A percentile compares a stretch with the other conserved stretches of the same genome.
phyloP scores from a whole-genome alignment of 2,797 vertebrate species.

The Bucorvus abyssinicus region DNA sequence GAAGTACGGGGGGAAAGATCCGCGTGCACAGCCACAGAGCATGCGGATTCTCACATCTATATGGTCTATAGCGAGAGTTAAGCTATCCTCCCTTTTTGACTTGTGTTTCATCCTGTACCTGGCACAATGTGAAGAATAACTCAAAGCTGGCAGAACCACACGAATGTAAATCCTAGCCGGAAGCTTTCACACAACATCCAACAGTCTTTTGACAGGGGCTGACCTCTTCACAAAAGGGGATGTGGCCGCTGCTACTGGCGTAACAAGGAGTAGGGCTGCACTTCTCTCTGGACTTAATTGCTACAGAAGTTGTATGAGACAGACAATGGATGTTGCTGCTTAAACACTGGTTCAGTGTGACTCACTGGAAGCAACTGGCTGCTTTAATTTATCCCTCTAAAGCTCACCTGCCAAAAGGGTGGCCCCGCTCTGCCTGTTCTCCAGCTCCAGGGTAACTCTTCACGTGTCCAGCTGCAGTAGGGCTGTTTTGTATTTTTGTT shows the following conservation, averaged over 20 bases:
- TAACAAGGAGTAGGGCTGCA: neutral
- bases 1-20: neutral
- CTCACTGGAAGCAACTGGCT: neutral
- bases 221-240: neutral
- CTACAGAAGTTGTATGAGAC: neutral
- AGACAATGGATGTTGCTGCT: neutral
- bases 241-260: neutral
- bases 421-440: neutral
- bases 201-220: neutral
- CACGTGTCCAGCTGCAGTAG: neutral
- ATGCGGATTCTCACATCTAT: neutral
- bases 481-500: neutral
- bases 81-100: neutral
- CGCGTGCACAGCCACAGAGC: neutral
- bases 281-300: neutral
- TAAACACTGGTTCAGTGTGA: neutral
- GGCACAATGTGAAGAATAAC: neutral
- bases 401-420: neutral
- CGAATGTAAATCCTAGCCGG: neutral
- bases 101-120: neutral
- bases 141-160: neutral
- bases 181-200: neutral
- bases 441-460: neutral
- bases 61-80: neutral
- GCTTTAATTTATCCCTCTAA: neutral